Percentiles rank a stretch among this genome's conserved stretches.
Conservation (phyloP, 1,140 invertebrate species). For the Ostrea edulis region DNA sequence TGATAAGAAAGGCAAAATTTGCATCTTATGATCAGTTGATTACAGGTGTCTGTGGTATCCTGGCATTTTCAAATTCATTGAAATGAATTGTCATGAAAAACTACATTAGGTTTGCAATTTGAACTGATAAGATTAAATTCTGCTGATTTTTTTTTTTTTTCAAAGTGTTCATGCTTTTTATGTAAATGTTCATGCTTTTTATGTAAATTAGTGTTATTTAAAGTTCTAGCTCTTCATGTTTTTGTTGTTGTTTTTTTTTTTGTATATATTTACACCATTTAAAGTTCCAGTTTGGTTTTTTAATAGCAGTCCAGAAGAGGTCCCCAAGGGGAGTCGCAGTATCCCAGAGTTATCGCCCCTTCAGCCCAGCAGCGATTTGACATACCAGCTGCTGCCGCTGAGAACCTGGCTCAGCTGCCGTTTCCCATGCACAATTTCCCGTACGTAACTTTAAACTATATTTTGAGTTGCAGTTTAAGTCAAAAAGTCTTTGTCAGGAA, state of each 20-base stretch:
- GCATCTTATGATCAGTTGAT: too few species aligned
- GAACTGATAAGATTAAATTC: too few species aligned
- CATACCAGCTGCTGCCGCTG: conserved; percentile 2
- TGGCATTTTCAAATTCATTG: too few species aligned
- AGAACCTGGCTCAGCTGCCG: conserved; percentile 46
- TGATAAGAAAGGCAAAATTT: too few species aligned
- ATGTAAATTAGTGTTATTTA: neutral
- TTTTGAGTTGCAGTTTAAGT: too few species aligned
- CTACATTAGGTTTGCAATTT: too few species aligned
- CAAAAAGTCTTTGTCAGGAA: too few species aligned
- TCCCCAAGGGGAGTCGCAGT: conserved; percentile 49
- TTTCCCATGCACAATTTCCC: conserved; percentile 63
- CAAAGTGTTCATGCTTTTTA: neutral
- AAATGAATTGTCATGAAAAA: too few species aligned
- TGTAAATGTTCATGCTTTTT: too few species aligned
- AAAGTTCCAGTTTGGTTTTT: neutral
- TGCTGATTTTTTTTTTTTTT: neutral
- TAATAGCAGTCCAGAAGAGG: conserved; percentile 44
- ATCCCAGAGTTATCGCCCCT: conserved; percentile 54
- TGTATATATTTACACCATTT: neutral
- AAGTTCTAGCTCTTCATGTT: neutral
- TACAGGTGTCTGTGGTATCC: too few species aligned
- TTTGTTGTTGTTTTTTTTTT: neutral
- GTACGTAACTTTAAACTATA: conserved; percentile 47
- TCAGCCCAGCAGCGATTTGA: conserved; percentile 62